A percentile compares a stretch with the other conserved stretches of the same genome.
Conservation (phyloP, 2,888 invertebrate genomes). For the Andrena minutula region DNA sequence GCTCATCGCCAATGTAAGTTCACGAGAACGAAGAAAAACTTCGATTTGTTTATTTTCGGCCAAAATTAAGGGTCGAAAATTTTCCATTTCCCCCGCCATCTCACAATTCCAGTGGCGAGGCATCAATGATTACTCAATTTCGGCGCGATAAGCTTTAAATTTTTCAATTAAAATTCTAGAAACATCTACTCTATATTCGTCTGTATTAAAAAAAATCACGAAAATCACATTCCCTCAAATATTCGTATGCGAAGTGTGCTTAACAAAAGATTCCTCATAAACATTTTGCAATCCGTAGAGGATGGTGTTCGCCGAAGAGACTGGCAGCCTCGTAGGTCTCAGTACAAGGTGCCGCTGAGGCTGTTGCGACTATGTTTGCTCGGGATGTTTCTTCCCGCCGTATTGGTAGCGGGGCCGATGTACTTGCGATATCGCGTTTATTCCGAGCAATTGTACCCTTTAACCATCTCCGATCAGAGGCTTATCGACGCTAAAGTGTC, state of each 20-base stretch:
- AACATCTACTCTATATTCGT: too few species aligned
- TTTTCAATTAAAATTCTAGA: too few species aligned
- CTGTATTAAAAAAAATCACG: too few species aligned
- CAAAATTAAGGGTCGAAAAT: too few species aligned
- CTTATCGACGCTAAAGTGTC: constrained; percentile 91
- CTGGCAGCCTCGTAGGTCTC: constrained; percentile 74
- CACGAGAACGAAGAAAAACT: too few species aligned
- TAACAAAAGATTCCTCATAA: not conserved
- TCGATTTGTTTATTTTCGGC: too few species aligned
- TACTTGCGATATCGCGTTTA: constrained; percentile 91
- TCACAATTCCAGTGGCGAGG: too few species aligned
- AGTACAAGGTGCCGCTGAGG: constrained; percentile 86
- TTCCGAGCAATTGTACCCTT: constrained; percentile 90
- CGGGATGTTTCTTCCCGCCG: constrained; percentile 89
- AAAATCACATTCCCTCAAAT: not conserved
- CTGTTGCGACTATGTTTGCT: constrained; percentile 88
- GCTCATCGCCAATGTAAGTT: too few species aligned
- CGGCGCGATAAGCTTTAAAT: too few species aligned
- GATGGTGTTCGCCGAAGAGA: constrained; percentile 74
- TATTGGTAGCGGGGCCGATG: constrained; percentile 89
- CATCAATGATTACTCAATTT: too few species aligned
- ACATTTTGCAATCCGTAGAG: constrained; percentile 61
- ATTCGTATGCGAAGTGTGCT: too few species aligned
- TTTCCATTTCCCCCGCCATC: too few species aligned
- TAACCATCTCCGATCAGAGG: constrained; percentile 91